Base-by-base conservation (phyloP, 2,113 vertebrate genomes). In the Corythoichthys intestinalis region DNA sequence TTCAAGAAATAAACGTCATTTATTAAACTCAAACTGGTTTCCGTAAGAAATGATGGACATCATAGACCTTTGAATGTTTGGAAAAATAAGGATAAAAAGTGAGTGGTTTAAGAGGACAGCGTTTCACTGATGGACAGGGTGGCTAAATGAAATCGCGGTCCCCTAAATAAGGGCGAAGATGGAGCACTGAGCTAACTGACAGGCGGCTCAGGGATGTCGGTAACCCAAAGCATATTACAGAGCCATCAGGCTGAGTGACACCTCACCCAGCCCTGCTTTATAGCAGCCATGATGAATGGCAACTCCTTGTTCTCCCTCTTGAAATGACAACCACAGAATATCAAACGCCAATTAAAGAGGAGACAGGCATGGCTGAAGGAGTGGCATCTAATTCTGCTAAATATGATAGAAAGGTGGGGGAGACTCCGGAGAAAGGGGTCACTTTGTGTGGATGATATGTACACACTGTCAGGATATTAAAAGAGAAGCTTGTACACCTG, bases 281-380 rank as follows among this genome's bases (percentile, higher is more conserved):
- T 77, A 74, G 71, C 73, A 74, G 72, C 75, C 61, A n/a, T 57
- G 9, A 72, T 84, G 79, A 85, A 89, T 82, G 80, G 80, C 83
- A 84, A 76, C 84, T 80, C 79, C 82, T 81, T 86, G 79, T 87
- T 86, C 81, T 77, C 74, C 77, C 79, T 77, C 73, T 65, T 47
- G 79, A 82, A 87, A 89, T 89, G 89, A 90, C 86, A 88, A 81
- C 74, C 75, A 20, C 83, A 75, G 85, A 89, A 91, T 91, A 91
- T 90, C 86, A 91, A 86, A 87, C 53, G 79, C 75, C 88, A 89
- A 86, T 90, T 90, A 91, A 81, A 88, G 79, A 67, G 73, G 76
- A 82, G 83, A 87, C 85, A 86, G 73, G 72, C 78, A 62, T 3
- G 70, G 73, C 74, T 71, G 78, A 67, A 83, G 78, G 73, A 87